Evolutionary conservation across 2,113 vertebrate genomes (phyloP), one percentile per base, ranked within the genome.

Genomic region (Propithecus coquereli): DNA sequence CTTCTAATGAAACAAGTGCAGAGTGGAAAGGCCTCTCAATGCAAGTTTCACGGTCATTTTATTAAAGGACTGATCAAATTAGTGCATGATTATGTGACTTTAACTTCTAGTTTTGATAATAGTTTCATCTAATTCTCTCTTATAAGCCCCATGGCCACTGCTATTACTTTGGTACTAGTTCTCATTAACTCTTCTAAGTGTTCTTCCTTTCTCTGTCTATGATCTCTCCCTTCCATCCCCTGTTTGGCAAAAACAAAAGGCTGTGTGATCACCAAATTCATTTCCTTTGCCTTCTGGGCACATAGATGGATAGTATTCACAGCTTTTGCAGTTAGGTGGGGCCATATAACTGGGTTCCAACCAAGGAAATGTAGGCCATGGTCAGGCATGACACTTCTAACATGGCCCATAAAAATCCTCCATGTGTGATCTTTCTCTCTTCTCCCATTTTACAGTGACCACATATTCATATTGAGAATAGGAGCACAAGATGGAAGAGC

Each of bases 51-150:
- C 59, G 50, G 8, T 70, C 23, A 90, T 77, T 93, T 87, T 65
- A 61, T n/a, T 43, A 77, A 86, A 93, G 5, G 8, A 91, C 14
- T 87, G 87, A 45, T 70, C 68, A 80, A 70, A 50, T 40, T n/a
- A 10, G 13, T 34, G 47, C 34, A 40, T 74, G 52, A 81, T 43
- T 73, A 32, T 6, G 5, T 65, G 80, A 74, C 20, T 77, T 54
- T 61, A 87, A 90, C 76, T 90, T 95, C 32, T 81, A 34, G 45
- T 40, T 90, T 84, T 87, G 63, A 20, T 90, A 34, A 87, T 7
- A 80, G 25, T 34, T 54, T 89, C 27, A 79, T 52, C 50, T 52
- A 86, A 74, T 68, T 95, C 37, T 82, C 87, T 74, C 32, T 80
- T 84, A n/a, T 40, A 52, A 76, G 14, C 7, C 50, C 8, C 20